These are phyloP conservation scores for Neelides folsomi DNA, from an alignment of 2,888 invertebrate species.

Conservation along the genomic window DNA sequence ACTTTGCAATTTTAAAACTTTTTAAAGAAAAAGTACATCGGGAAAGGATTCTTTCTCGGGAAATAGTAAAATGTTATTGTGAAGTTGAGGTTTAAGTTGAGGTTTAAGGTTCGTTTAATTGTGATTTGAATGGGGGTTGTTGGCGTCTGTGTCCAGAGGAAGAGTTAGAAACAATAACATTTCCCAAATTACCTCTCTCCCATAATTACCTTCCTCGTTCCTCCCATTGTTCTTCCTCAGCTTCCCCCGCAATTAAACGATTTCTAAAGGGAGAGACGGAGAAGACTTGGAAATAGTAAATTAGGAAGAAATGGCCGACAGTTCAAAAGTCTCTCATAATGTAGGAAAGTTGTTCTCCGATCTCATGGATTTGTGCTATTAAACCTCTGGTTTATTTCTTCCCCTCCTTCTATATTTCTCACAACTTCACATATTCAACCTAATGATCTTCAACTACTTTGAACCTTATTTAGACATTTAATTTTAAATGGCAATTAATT, in stretches of 20 bases:
- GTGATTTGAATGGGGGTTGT: too few species aligned
- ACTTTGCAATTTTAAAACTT: too few species aligned
- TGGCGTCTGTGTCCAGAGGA: background rate
- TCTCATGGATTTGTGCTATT: background rate
- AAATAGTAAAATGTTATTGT: too few species aligned
- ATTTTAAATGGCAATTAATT: too few species aligned
- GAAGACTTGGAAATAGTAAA: background rate
- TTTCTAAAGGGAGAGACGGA: background rate
- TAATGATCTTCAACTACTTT: too few species aligned
- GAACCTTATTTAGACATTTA: too few species aligned
- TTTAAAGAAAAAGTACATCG: too few species aligned
- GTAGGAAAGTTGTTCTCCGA: background rate
- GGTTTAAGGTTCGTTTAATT: too few species aligned
- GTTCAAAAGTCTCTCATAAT: background rate
- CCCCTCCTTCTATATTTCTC: background rate
- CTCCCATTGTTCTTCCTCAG: constrained; percentile 8
- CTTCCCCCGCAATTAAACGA: background rate
- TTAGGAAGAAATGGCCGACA: background rate
- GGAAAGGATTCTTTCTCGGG: too few species aligned
- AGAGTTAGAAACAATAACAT: constrained; percentile 18
- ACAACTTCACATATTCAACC: too few species aligned
- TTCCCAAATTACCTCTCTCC: constrained; percentile 19
- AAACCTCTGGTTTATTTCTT: background rate
- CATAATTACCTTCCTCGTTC: constrained; percentile 26
- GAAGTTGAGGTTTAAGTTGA: too few species aligned